A percentile compares a stretch with the other conserved stretches of the same genome.
These are phyloP conservation scores for Peromyscus polionotus DNA, from an alignment of 2,113 vertebrate species.

Conservation along the genomic window DNA sequence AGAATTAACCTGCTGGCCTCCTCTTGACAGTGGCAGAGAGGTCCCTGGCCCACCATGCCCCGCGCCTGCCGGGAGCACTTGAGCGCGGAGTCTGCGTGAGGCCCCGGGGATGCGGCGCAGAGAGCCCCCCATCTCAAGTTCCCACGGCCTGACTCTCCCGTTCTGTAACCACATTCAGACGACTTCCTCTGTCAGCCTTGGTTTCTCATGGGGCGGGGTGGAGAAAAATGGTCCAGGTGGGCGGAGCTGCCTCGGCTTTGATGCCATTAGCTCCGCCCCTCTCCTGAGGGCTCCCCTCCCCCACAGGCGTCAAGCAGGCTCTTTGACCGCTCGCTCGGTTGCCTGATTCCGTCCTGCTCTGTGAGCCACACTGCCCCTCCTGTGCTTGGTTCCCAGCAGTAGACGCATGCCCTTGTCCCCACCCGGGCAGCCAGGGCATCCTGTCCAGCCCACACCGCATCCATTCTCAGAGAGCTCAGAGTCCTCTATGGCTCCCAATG, in stretches of 20 bases:
- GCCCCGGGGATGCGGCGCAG: neutral
- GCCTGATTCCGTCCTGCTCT: neutral
- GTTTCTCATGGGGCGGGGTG: neutral
- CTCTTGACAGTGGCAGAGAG: neutral
- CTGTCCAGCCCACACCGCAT: neutral
- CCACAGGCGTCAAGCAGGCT: accelerated
- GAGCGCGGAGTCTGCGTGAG: neutral
- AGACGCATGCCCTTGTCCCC: neutral
- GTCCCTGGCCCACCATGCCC: too few species aligned
- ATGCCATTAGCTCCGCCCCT: neutral
- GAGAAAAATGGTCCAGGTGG: neutral
- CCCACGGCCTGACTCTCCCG: accelerated
- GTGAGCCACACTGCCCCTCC: neutral
- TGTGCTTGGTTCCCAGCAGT: neutral
- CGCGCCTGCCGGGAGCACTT: neutral
- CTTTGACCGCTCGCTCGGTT: neutral
- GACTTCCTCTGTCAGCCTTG: neutral
- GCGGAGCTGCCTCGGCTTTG: neutral
- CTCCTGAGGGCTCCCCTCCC: neutral
- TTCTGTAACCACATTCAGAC: neutral
- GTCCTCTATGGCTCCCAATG: neutral
- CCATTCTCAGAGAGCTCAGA: neutral
- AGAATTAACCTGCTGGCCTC: neutral
- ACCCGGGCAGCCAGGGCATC: neutral
- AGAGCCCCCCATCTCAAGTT: neutral